Evolutionary conservation across 2,888 invertebrate genomes (phyloP), one percentile per base, ranked within the genome.

Genomic region (Callyntrura sp.): DNA sequence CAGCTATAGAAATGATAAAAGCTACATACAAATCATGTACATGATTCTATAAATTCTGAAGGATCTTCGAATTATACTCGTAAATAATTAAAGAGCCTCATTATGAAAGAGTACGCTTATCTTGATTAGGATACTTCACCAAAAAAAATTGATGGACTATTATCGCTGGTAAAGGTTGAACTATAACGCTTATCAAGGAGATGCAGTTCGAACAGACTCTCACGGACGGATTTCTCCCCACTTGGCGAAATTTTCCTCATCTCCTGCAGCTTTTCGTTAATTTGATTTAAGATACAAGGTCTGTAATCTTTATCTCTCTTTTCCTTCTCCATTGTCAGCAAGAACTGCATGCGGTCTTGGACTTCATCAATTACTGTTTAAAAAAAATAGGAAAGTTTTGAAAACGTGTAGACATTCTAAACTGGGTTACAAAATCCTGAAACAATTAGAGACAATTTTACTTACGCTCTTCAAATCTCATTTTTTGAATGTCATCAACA

Each of bases 391-490:
- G 11, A 14, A 11, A 35, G 55, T 79, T 11, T 35, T n/a, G 35
- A 79, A 28, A 55, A 9, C n/a, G 55, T 51, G 4, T 45, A 45
- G 4, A 57, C 51, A 28, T 9, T 4, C 6, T 4, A n/a, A 48
- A n/a, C n/a, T n/a, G n/a, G n/a, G n/a, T n/a, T n/a, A n/a, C n/a
- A n/a, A 76, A 76, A 28, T 9, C 65, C 12, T 65, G 11, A 45
- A 55, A 20, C 8, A 43, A n/a, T 73, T 45, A 4, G n/a, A 48
- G 5, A 35, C 14, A 68, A 20, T 78, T 78, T 51, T 57, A 55
- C 79, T 85, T 85, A 92, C 92, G 43, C 70, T 92, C 92, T 51
- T 84, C 82, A 83, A 86, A 88, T 68, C 92, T 62, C 28, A 51
- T 35, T 0, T 82, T 6, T 45, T 90, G 82, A n/a, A 91, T 51